Percentiles rank a stretch among this genome's conserved stretches.
These are phyloP conservation scores for Anadara kagoshimensis DNA, from an alignment of 1,140 invertebrate species.

Conservation along the genomic window DNA sequence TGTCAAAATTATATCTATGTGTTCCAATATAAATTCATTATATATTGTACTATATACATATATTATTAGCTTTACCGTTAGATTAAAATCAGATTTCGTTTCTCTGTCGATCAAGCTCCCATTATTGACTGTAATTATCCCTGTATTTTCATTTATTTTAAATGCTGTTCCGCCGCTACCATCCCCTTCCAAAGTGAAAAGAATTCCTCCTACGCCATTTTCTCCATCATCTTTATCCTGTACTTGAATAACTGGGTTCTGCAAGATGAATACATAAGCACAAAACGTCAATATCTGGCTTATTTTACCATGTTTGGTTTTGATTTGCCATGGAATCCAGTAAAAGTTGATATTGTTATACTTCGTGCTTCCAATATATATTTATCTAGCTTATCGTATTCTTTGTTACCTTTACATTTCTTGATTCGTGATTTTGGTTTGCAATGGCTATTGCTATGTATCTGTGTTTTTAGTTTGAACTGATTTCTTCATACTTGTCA, in stretches of 20 bases:
- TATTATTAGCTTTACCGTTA: conserved; percentile 25
- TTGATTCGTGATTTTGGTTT: no score
- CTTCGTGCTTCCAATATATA: no score
- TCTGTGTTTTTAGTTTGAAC: no score
- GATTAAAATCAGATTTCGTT: conserved; percentile 7
- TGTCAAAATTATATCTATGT: no score
- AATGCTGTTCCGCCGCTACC: conserved; percentile 17
- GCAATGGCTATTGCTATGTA: no score
- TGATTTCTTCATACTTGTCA: no score
- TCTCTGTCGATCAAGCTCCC: conserved; percentile 38
- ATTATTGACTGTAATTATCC: conserved; percentile 29
- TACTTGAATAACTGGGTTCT: conserved; percentile 30
- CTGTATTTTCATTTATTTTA: conserved; percentile 33
- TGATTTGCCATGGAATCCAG: not conserved
- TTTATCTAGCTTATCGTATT: no score
- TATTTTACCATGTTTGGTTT: not conserved
- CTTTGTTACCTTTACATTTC: no score
- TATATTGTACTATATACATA: no score
- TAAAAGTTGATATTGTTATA: not conserved
- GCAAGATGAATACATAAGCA: not conserved
- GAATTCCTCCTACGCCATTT: conserved; percentile 40
- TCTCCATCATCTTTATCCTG: conserved; percentile 40
- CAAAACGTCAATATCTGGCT: not conserved
- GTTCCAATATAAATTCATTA: no score
- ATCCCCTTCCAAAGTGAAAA: conserved; percentile 20